A percentile compares a stretch with the other conserved stretches of the same genome.
These are phyloP conservation scores for Anguilla japonica DNA, from an alignment of 2,113 vertebrate genomes.

Conservation along the genomic window DNA sequence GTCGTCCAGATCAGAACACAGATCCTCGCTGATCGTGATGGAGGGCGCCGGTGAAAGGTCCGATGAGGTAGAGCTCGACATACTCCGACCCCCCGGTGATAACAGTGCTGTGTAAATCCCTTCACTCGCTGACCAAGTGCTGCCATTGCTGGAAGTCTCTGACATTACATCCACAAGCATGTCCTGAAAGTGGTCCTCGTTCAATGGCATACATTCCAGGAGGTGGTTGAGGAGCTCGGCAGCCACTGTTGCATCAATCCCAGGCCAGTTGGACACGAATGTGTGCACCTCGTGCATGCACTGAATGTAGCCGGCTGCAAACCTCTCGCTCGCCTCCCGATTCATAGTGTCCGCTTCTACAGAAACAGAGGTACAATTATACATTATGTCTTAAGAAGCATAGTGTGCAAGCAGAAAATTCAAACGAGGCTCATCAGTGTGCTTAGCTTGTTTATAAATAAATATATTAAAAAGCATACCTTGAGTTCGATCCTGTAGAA, in stretches of 20 bases:
- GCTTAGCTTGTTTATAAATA: not conserved
- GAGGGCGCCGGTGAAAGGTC: conserved; percentile 58
- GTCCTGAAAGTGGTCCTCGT: conserved; percentile 73
- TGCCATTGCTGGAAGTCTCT: conserved; percentile 44
- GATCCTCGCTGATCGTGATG: conserved; percentile 70
- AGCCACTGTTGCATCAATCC: conserved; percentile 80
- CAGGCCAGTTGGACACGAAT: conserved; percentile 88
- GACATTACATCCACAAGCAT: conserved; percentile 71
- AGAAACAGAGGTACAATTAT: not conserved
- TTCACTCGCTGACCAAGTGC: conserved; percentile 43
- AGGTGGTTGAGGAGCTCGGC: conserved; percentile 91
- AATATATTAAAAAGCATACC: conserved; percentile 66
- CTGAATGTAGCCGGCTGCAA: conserved; percentile 93
- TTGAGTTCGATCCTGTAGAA: conserved; percentile 73
- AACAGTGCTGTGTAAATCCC: conserved; percentile 28
- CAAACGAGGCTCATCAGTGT: too few species aligned
- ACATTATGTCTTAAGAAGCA: not conserved
- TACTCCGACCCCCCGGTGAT: conserved; percentile 42
- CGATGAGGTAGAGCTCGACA: conserved; percentile 28
- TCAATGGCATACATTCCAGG: conserved; percentile 89
- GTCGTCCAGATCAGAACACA: conserved; percentile 83
- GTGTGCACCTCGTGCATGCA: conserved; percentile 97
- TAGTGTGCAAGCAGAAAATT: too few species aligned
- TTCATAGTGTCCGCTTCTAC: conserved; percentile 76
- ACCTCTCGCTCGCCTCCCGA: conserved; percentile 86